phyloP scores from a whole-genome alignment of 2,113 vertebrate genomes.

The Grallaria varia region DNA sequence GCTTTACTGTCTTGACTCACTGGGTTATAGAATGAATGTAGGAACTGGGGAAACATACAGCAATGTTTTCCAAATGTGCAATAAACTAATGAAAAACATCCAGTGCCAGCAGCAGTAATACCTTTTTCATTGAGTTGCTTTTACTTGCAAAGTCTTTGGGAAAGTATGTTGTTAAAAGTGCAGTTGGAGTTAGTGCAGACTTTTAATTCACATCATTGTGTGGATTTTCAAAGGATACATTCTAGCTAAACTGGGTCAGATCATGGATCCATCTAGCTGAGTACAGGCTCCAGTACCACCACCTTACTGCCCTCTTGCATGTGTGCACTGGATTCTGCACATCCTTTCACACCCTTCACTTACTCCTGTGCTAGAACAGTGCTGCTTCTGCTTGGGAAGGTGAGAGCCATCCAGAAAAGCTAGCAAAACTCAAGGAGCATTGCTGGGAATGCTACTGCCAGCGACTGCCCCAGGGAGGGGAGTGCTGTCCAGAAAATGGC shows the following conservation, averaged over 20 bases:
- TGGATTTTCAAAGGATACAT: neutral
- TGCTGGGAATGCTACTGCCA: neutral
- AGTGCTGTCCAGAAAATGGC: neutral
- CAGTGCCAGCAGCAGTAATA: neutral
- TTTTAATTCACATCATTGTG: neutral
- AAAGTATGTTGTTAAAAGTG: neutral
- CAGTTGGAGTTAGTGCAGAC: neutral
- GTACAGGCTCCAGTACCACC: neutral
- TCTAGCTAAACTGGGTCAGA: neutral
- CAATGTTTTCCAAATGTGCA: neutral
- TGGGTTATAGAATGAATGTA: neutral
- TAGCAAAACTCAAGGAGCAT: neutral
- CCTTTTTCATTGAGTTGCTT: neutral
- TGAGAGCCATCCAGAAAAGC: neutral
- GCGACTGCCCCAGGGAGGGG: neutral
- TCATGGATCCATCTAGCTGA: neutral
- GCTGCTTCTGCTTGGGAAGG: neutral
- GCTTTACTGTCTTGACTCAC: neutral
- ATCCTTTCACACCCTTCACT: neutral
- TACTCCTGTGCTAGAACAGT: neutral
- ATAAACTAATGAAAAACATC: neutral
- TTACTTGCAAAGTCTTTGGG: neutral
- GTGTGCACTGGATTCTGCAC: neutral
- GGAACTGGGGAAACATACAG: neutral
- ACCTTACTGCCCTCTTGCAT: neutral